Evolutionary conservation across 2,113 vertebrate genomes (phyloP), one percentile per base, ranked within the genome.

Genomic region (Platanista minor): DNA sequence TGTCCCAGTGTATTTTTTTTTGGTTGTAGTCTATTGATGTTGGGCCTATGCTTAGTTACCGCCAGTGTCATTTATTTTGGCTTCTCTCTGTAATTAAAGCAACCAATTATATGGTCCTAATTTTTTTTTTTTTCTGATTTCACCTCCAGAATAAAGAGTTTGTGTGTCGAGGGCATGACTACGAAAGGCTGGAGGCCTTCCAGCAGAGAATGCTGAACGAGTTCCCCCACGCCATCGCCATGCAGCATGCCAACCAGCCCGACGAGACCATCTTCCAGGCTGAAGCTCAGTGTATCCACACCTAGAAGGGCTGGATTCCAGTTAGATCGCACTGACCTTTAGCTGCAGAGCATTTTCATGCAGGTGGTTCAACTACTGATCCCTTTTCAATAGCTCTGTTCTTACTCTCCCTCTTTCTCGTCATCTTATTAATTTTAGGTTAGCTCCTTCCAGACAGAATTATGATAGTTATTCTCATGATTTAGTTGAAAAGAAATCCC

Each of bases 261-360:
- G 99, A 99, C 93, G 99, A 99, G 98, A 99, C 99, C 98, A 99
- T 99, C 98, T 99, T 99, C 99, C 99, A 99, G 98, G 99, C 99
- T 0, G 99, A 99, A 86, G 99, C 99, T 8, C 99, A 99, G 97
- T 99, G 99, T 99, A 99, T 99, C 99, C 99, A 93, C 83, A 52
- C 52, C 88, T 93, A 33, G 54, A 88, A 43, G 33, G 41, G 27
- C 87, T 5, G 4, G 33, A 2, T 9, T 43, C 86, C n/a, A 3
- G 23, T 10, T 36, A 13, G 61, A 21, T 25, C 5, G 2, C 2
- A 2, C 18, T 14, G 12, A 31, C 71, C 43, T 5, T 59, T 41
- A 33, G 59, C 49, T 12, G 2, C 64, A 57, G 23, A 52, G 29
- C 12, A 6, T 52, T 90, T 71, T n/a, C 33, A 15, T 46, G 14